Percentiles rank a stretch among this genome's conserved stretches.
Conservation (phyloP, 2,797 vertebrate genomes). For the Sphenodon punctatus region DNA sequence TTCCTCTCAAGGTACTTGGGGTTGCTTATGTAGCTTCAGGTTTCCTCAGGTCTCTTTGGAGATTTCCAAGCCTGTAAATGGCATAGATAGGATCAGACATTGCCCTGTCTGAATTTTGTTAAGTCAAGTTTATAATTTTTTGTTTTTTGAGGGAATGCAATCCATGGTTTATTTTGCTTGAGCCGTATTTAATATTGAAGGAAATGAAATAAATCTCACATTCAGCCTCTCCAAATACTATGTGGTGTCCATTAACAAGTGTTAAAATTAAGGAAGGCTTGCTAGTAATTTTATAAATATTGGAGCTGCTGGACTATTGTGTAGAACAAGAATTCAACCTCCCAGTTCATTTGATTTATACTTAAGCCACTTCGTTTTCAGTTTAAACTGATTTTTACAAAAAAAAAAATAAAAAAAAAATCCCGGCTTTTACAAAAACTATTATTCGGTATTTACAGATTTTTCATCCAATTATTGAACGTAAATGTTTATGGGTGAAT, state of each 20-base stretch:
- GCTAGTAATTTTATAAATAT: constrained; percentile 34
- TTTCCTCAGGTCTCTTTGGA: constrained; percentile 71
- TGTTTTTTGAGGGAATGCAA: not conserved
- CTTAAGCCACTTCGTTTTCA: no score
- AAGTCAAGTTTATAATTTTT: not conserved
- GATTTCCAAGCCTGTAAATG: constrained; percentile 66
- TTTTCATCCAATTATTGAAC: no score
- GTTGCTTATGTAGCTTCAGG: constrained; percentile 52
- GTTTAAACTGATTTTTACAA: no score
- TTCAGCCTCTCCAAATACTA: constrained; percentile 42
- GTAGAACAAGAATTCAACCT: not conserved
- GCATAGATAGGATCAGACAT: constrained; percentile 65
- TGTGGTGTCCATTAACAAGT: not conserved
- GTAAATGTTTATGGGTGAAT: no score
- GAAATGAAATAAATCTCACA: constrained; percentile 58
- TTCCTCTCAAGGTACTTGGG: constrained; percentile 49
- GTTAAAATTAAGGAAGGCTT: constrained; percentile 47
- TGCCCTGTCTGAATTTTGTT: constrained; percentile 48
- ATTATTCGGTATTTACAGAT: no score
- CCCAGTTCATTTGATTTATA: not conserved
- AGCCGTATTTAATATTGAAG: constrained; percentile 52
- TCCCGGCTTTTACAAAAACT: no score
- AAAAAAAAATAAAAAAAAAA: no score
- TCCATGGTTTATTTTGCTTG: constrained; percentile 42
- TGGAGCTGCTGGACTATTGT: constrained; percentile 15